Evolutionary conservation across 2,888 invertebrate species (phyloP).

Genomic region (Zaprionus lineosus): DNA sequence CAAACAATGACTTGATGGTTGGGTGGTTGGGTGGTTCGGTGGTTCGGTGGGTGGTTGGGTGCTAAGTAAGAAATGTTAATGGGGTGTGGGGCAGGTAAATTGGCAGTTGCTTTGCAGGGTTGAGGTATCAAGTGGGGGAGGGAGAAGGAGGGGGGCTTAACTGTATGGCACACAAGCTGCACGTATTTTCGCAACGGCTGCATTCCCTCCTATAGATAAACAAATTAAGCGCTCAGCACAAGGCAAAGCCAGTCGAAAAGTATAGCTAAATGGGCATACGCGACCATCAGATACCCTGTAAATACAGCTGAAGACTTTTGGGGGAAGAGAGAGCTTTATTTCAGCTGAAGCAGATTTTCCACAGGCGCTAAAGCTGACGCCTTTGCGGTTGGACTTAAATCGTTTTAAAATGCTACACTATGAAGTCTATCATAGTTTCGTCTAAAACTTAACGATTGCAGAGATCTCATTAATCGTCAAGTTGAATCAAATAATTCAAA

Average conservation of each 20-base stretch:
- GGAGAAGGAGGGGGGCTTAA: too few relatives aligned
- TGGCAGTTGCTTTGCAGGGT: not conserved
- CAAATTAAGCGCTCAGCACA: slow-evolving; percentile 58
- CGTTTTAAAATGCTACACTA: too few relatives aligned
- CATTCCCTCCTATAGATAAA: slow-evolving; percentile 59
- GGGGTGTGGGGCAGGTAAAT: slow-evolving; percentile 6
- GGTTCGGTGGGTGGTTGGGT: not conserved
- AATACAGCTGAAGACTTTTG: slow-evolving; percentile 2
- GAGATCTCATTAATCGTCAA: too few relatives aligned
- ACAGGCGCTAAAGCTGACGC: too few relatives aligned
- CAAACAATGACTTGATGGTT: slow-evolving; percentile 35
- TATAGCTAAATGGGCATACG: slow-evolving; percentile 7
- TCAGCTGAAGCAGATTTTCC: too few relatives aligned
- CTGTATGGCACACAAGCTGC: slow-evolving; percentile 40
- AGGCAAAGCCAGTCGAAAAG: slow-evolving; percentile 33
- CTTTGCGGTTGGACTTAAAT: too few relatives aligned
- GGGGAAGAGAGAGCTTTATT: too few relatives aligned
- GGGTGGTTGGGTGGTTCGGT: not conserved
- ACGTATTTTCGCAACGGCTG: slow-evolving; percentile 70
- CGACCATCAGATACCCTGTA: not conserved
- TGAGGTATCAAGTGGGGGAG: too few relatives aligned
- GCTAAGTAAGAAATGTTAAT: not conserved
- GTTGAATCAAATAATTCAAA: too few relatives aligned
- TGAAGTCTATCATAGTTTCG: too few relatives aligned
- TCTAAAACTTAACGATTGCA: too few relatives aligned